Conservation (phyloP, 2,797 vertebrate genomes). For the Mormyrops boulengeri region DNA sequence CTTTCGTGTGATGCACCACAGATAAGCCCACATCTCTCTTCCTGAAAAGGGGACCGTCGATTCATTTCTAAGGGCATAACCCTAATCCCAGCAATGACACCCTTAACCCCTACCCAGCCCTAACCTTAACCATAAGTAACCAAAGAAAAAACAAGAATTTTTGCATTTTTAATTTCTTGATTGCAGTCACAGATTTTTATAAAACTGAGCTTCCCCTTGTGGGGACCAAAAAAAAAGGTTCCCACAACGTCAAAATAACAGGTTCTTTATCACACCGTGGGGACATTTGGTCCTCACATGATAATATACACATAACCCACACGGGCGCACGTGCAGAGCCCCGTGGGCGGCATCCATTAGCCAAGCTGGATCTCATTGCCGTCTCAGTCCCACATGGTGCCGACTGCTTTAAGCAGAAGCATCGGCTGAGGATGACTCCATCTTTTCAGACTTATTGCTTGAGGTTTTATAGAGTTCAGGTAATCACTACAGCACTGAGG, state of each 20-base stretch:
- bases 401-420: neutral
- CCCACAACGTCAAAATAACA: neutral
- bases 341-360: neutral
- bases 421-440: neutral
- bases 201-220: neutral
- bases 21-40: neutral
- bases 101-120: too few species aligned
- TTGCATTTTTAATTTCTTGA: neutral
- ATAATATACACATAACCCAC: neutral
- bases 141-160: neutral
- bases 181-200: neutral
- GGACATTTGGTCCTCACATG: neutral
- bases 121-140: neutral
- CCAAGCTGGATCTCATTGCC: neutral
- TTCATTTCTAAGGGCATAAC: neutral
- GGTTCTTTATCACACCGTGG: neutral
- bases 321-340: neutral
- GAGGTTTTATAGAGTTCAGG: neutral
- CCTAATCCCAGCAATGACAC: neutral
- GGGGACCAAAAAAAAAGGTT: neutral
- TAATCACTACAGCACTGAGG: neutral
- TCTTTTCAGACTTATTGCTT: neutral
- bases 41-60: neutral
- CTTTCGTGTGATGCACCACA: neutral
- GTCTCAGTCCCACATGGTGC: neutral